A percentile compares a stretch with the other conserved stretches of the same genome.
Conservation (phyloP, 2,888 invertebrate genomes). For the Chamaedrilus cognettii region DNA sequence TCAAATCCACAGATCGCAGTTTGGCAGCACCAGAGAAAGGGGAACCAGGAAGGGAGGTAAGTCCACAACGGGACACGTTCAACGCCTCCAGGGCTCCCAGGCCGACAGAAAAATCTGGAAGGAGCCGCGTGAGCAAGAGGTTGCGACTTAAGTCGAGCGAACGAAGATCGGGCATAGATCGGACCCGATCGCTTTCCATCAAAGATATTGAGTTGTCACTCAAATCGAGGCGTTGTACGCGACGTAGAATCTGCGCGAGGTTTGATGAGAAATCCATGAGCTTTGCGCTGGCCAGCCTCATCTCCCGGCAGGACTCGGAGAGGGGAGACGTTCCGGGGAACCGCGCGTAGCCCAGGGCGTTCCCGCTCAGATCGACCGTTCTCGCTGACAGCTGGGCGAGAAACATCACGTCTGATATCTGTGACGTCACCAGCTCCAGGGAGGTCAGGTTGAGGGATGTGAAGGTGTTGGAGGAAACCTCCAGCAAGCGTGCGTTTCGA, state of each 20-base stretch:
- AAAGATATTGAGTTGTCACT: constrained; percentile 19
- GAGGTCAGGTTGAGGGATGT: constrained; percentile 10
- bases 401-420: constrained; percentile 20
- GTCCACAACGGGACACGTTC: constrained; percentile 15
- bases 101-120: constrained; percentile 15
- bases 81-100: constrained; percentile 16
- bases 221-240: constrained; percentile 21
- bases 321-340: constrained; percentile 13
- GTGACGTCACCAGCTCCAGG: constrained; percentile 14
- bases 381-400: constrained; percentile 14
- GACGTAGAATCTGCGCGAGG: constrained; percentile 10
- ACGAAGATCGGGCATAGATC: constrained; percentile 15
- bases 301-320: background rate
- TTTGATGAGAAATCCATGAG: constrained; percentile 11
- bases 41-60: constrained; percentile 6
- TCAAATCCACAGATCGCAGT: constrained; percentile 23
- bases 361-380: constrained; percentile 28
- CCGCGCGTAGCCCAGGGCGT: constrained; percentile 15
- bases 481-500: constrained; percentile 19
- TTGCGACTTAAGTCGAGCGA: constrained; percentile 24
- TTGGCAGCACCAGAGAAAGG: constrained; percentile 9
- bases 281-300: constrained; percentile 12
- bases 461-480: constrained; percentile 20
- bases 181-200: constrained; percentile 19
- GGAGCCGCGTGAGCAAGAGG: constrained; percentile 20